These are phyloP conservation scores for Mesorhabditis belari DNA, from an alignment of 2,888 invertebrate species.

Conservation along the genomic window DNA sequence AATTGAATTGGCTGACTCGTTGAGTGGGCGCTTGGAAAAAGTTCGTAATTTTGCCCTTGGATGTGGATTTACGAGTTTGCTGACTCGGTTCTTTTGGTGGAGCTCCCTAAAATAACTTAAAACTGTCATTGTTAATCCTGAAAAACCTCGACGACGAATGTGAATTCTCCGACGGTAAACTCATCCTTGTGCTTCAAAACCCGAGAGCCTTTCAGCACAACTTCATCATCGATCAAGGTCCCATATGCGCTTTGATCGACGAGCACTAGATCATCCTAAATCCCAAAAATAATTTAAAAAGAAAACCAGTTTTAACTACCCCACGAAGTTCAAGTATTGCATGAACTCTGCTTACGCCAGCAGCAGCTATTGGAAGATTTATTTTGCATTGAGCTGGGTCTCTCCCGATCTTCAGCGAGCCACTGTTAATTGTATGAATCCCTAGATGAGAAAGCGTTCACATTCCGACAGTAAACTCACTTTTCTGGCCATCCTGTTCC, in stretches of 20 bases:
- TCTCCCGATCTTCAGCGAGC: constrained; percentile 11
- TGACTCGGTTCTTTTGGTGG: too few species aligned
- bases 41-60: not conserved
- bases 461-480: too few species aligned
- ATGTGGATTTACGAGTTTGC: too few species aligned
- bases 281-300: not conserved
- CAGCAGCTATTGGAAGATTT: constrained; percentile 11
- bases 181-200: not conserved
- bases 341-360: constrained; percentile 19
- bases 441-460: not conserved
- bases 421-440: not conserved
- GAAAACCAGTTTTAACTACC: too few species aligned
- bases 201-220: not conserved
- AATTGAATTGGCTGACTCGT: not conserved
- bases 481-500: too few species aligned
- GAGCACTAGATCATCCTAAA: not conserved
- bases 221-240: not conserved
- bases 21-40: not conserved
- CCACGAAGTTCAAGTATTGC: constrained; percentile 7
- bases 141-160: not conserved
- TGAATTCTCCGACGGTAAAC: not conserved
- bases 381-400: constrained; percentile 16
- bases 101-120: not conserved
- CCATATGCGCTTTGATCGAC: not conserved
- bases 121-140: not conserved